These are phyloP conservation scores for Tethea ocularis DNA, from an alignment of 2,888 invertebrate genomes.

Conservation along the genomic window DNA sequence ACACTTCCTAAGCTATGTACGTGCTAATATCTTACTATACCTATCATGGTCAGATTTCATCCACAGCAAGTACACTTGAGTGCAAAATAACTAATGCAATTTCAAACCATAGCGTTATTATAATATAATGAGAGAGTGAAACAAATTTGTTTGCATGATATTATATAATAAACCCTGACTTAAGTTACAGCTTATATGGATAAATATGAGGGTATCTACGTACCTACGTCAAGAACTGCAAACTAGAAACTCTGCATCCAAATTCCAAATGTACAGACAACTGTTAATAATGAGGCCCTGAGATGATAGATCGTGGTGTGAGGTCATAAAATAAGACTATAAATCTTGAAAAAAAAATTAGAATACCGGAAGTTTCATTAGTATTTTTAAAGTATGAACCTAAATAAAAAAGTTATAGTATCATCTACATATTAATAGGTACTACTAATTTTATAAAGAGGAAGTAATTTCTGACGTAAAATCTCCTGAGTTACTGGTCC, in stretches of 20 bases:
- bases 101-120: neutral
- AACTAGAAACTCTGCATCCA: neutral
- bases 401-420: too few species aligned
- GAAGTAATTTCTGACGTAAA: too few species aligned
- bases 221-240: neutral
- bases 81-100: neutral
- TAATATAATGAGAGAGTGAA: neutral
- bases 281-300: too few species aligned
- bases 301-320: neutral
- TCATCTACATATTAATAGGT: too few species aligned
- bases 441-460: too few species aligned
- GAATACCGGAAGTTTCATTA: too few species aligned
- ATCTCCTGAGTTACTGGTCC: too few species aligned
- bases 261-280: neutral
- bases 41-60: neutral
- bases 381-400: too few species aligned
- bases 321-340: neutral
- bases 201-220: neutral
- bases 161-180: neutral
- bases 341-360: too few species aligned
- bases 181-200: neutral
- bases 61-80: neutral
- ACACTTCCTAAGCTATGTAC: neutral
- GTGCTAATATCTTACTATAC: neutral
- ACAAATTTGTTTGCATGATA: neutral